These are phyloP conservation scores for Lamprotornis superbus DNA, from an alignment of 2,113 vertebrate species.

Conservation along the genomic window DNA sequence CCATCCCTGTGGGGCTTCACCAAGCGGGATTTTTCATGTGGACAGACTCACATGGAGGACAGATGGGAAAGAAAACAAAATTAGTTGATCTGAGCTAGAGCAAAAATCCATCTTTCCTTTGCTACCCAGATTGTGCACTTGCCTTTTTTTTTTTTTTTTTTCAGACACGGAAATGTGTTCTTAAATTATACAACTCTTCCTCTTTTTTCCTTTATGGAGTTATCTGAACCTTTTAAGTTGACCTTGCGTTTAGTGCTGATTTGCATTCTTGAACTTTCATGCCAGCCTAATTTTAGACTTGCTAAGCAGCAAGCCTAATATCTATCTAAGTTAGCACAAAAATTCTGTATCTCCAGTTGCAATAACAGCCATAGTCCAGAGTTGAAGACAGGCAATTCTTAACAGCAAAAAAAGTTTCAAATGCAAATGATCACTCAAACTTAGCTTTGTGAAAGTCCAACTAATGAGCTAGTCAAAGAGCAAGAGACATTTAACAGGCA, in stretches of 20 bases:
- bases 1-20: slow-evolving; percentile 39
- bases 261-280: slow-evolving; percentile 22
- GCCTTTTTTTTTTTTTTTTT: neutral
- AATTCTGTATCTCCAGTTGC: neutral
- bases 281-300: slow-evolving; percentile 6
- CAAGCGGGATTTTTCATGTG: slow-evolving; percentile 38
- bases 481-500: neutral
- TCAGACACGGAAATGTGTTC: neutral
- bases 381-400: neutral
- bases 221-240: slow-evolving; percentile 3
- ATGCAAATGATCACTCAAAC: neutral
- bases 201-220: slow-evolving; percentile 11
- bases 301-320: slow-evolving; percentile 1
- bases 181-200: slow-evolving; percentile 14
- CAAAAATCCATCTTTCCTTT: slow-evolving; percentile 47
- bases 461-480: neutral
- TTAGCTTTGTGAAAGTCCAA: neutral
- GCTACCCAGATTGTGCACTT: slow-evolving; percentile 45
- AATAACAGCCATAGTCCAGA: neutral
- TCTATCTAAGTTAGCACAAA: slow-evolving; percentile 10
- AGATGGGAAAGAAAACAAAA: slow-evolving; percentile 59
- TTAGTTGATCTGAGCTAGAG: slow-evolving; percentile 17
- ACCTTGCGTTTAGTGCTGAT: slow-evolving; percentile 25
- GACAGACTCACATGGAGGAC: slow-evolving; percentile 43
- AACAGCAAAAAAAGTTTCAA: neutral